Evolutionary conservation across 2,888 invertebrate species (phyloP), one percentile per base, ranked within the genome.

Genomic region (Aquatica leii): DNA sequence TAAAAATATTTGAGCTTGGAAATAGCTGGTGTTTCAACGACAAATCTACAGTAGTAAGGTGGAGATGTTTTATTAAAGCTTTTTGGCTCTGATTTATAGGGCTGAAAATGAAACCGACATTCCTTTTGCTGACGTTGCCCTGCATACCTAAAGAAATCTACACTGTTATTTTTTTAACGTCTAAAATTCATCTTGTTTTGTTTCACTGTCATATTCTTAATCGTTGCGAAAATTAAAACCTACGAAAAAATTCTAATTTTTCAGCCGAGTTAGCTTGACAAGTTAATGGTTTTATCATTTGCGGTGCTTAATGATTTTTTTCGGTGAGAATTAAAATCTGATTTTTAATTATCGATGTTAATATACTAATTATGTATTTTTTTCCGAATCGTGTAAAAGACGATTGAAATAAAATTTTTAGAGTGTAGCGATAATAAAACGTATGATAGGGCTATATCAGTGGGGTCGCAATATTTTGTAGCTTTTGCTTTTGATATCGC

Each of bases 61-160:
- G 65, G 72, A 69, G 73, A 75, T 77, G 78, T 80, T 80, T 79
- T 80, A 80, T 80, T 80, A 80, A 80, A 80, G 77, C 78, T 75
- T 77, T 79, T 78, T 74, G 71, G 66, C 72, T 72, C 76, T 80
- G 80, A 80, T 80, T 80, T 80, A 80, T 80, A 73, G 74, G 75
- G 72, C 77, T 71, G 78, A 80, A 80, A 80, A 80, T 80, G 80
- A 80, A 80, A 79, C 72, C 76, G 74, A 75, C 77, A 79, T 79
- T 79, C 79, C 79, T 76, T 74, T 51, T 57, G 69, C 71, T 74
- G 71, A 77, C 78, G 80, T 80, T 79, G 24, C 76, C 76, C 74
- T 71, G 76, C 79, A 79, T 79, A 79, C 79, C 80, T 78, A 80
- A 79, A 80, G 78, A 78, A 80, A 77, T 78, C 72, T 64, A 65